Evolutionary conservation across 2,888 invertebrate species (phyloP).

Genomic region (Ypsolopha sequella): DNA sequence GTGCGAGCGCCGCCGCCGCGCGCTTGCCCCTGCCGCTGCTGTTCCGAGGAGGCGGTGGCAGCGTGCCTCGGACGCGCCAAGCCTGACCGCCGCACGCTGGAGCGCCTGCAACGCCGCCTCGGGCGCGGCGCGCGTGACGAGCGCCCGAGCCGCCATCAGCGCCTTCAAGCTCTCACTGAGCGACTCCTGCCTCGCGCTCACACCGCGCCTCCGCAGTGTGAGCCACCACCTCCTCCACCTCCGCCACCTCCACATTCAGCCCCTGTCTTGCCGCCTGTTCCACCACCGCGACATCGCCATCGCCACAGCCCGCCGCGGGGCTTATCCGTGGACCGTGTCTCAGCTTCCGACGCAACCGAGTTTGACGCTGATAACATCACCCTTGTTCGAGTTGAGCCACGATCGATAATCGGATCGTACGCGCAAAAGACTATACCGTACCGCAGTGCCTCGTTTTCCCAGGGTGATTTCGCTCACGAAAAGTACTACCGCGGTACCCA

Average conservation of each 20-base stretch:
- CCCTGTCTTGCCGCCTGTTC: conserved; percentile 69
- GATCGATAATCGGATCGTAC: conserved; percentile 72
- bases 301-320: conserved; percentile 64
- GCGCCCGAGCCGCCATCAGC: conserved; percentile 72
- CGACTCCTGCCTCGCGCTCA: conserved; percentile 74
- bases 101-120: conserved; percentile 85
- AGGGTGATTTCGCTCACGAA: conserved; percentile 82
- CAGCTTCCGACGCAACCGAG: conserved; percentile 35
- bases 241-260: conserved; percentile 57
- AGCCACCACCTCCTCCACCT: conserved; percentile 35
- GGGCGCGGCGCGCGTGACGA: conserved; percentile 68
- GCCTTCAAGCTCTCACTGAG: conserved; percentile 86
- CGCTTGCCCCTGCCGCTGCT: conserved; percentile 68
- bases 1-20: conserved; percentile 74
- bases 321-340: conserved; percentile 54
- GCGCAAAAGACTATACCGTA: conserved; percentile 78
- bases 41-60: conserved; percentile 68
- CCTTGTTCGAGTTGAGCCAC: conserved; percentile 70
- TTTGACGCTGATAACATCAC: conserved; percentile 62
- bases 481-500: conserved; percentile 47
- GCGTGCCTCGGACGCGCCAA: conserved; percentile 65
- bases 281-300: conserved; percentile 64
- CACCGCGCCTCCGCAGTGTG: conserved; percentile 23
- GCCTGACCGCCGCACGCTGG: conserved; percentile 78
- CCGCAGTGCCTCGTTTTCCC: conserved; percentile 89